Percentiles rank a stretch among this genome's conserved stretches.
phyloP scores from a whole-genome alignment of 2,113 vertebrate species.

The Pluvianellus socialis region DNA sequence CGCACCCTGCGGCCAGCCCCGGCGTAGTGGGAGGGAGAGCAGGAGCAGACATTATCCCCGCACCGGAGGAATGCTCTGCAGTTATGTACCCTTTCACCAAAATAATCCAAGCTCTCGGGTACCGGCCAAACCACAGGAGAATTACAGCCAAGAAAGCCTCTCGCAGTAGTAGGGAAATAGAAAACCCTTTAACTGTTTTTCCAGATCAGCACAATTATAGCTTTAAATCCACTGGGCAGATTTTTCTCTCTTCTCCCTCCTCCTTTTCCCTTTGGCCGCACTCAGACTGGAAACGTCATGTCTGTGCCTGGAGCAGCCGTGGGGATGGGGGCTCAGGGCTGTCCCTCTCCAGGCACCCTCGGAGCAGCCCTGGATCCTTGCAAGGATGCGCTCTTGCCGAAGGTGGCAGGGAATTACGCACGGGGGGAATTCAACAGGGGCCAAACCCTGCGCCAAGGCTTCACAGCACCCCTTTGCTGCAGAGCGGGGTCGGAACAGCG shows the following conservation, averaged over 20 bases:
- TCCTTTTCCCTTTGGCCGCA: background rate
- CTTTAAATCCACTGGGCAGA: background rate
- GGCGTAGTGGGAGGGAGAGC: background rate
- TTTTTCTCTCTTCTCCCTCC: background rate
- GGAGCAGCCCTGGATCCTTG: background rate
- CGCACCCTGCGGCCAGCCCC: background rate
- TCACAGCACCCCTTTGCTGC: background rate
- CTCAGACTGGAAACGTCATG: background rate
- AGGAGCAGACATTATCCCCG: background rate
- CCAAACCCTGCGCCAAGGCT: background rate
- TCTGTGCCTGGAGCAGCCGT: background rate
- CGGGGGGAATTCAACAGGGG: background rate
- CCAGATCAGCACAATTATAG: slow-evolving; percentile 58
- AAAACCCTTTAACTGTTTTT: slow-evolving; percentile 51
- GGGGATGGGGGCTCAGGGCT: background rate
- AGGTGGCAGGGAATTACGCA: background rate
- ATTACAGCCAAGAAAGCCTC: slow-evolving; percentile 23
- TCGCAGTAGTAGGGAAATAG: slow-evolving; percentile 7
- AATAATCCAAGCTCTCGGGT: background rate
- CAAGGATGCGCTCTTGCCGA: background rate
- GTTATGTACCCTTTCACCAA: background rate
- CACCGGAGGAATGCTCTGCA: background rate
- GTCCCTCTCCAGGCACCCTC: background rate
- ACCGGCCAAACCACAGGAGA: slow-evolving; percentile 6
- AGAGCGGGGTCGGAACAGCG: accelerated